phyloP scores from a whole-genome alignment of 2,797 vertebrate genomes.

The Adelosebastes latens region DNA sequence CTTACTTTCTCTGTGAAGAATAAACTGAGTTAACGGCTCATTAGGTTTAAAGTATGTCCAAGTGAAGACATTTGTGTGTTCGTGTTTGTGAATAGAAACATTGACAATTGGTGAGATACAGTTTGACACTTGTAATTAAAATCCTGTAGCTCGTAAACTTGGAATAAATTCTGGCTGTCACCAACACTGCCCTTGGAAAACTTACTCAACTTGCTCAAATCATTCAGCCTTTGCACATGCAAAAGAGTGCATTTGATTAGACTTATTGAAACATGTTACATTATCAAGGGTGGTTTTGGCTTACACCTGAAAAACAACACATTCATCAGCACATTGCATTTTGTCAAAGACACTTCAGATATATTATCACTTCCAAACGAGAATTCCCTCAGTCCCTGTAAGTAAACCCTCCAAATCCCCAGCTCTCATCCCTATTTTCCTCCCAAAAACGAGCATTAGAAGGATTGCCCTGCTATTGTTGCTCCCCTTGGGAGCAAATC shows the following conservation, averaged over 20 bases:
- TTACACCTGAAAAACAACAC: conserved; percentile 55
- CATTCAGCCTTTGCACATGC: neutral
- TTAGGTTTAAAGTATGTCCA: neutral
- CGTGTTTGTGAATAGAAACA: neutral
- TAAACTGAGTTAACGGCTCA: neutral
- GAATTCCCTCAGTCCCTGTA: conserved; percentile 70
- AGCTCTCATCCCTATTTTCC: conserved; percentile 79
- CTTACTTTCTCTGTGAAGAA: neutral
- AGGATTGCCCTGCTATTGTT: conserved; percentile 80
- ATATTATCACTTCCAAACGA: conserved; percentile 71
- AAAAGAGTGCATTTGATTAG: conserved; percentile 12
- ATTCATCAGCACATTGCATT: conserved; percentile 49
- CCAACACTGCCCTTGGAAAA: neutral
- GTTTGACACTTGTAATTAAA: neutral
- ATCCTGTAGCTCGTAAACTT: neutral
- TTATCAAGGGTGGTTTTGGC: conserved; percentile 27
- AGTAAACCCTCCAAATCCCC: conserved; percentile 79
- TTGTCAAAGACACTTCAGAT: conserved; percentile 68
- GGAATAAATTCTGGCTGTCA: neutral
- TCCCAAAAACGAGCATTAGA: conserved; percentile 74
- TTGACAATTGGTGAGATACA: neutral
- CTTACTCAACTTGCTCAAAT: conserved; percentile 13
- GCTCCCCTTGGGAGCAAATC: conserved; percentile 81
- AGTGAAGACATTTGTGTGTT: neutral
- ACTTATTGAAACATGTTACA: conserved; percentile 14